Base-by-base conservation (phyloP, 2,888 invertebrate species). In the Ethmia dodecea region DNA sequence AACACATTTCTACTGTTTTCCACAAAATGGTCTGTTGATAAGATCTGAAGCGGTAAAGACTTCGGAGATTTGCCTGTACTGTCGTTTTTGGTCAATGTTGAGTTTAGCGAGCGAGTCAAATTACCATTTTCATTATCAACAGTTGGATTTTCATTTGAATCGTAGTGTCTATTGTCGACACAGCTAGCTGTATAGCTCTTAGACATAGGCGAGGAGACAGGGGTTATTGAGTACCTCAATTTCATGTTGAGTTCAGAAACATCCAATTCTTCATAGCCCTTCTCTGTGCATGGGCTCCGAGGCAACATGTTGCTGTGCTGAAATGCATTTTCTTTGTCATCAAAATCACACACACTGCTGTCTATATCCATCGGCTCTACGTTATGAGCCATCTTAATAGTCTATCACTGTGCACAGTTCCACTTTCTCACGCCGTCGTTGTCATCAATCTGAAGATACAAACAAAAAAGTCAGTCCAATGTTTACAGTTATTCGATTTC, bases 161-260 rank as follows among this genome's bases (percentile, higher is more conserved):
- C 73, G 24, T 49, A 39, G 33, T 35, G 57, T 35, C 49, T 67
- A 40, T 64, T 69, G 30, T 78, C 76, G 15, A 55, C 43, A 38
- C 52, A 65, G 37, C 67, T 55, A 5, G 57, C 66, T 5, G 75
- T 73, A 43, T 54, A 76, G 45, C 84, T 84, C 48, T 71, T 80
- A 2, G 84, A 78, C 83, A 84, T 79, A 2, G 83, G 80, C 5
- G 83, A 83, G 1, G 73, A 53, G 0, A 60, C 63, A 5, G 84
- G 83, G n/a, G 81, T 83, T 10, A 72, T 52, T 5, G 83, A 83
- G 45, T 77, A 83, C 57, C 81, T 73, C 28, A 84, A 52, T 55
- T 76, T 84, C 79, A 83, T 81, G 50, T 78, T 84, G 6, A 80
- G 54, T 40, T 84, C 84, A 0, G 84, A 78, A 1, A 78, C 73